A percentile compares a stretch with the other conserved stretches of the same genome.
These are phyloP conservation scores for Trichonephila clavipes DNA, from an alignment of 1,140 invertebrate species.

Conservation along the genomic window DNA sequence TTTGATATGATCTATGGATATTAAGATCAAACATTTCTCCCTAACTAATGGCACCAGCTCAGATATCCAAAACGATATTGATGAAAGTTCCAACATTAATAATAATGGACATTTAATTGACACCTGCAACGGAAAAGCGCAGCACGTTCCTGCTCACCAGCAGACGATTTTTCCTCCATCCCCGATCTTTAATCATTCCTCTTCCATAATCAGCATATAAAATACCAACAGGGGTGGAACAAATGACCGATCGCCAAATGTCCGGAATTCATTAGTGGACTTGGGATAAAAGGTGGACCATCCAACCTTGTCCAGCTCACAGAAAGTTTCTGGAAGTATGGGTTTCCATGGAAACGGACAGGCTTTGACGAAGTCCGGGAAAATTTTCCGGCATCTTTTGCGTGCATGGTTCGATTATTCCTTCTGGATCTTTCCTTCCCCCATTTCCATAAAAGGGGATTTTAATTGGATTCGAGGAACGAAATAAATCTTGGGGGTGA, in stretches of 20 bases:
- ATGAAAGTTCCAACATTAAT: too few species aligned
- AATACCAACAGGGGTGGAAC: neutral
- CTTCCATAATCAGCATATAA: neutral
- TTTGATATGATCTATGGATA: neutral
- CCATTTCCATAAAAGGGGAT: neutral
- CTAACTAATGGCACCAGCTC: neutral
- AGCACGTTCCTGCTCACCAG: neutral
- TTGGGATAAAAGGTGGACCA: conserved; percentile 2
- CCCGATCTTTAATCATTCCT: neutral
- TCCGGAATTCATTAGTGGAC: conserved; percentile 43
- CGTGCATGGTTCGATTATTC: conserved; percentile 39
- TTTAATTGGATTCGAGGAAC: conserved; percentile 28
- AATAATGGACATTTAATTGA: neutral
- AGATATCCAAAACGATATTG: neutral
- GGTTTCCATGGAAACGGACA: neutral
- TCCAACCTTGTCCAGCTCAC: conserved; percentile 3
- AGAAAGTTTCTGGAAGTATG: conserved; percentile 11
- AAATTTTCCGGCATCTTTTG: conserved; percentile 42
- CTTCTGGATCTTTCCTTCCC: neutral
- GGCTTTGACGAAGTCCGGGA: neutral
- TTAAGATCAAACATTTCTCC: neutral
- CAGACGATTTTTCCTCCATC: neutral
- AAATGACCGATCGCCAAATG: conserved; percentile 39
- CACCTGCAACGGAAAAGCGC: neutral
- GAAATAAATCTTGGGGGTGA: neutral